Conservation (phyloP, 2,113 vertebrate genomes). For the Syrrhaptes paradoxus region DNA sequence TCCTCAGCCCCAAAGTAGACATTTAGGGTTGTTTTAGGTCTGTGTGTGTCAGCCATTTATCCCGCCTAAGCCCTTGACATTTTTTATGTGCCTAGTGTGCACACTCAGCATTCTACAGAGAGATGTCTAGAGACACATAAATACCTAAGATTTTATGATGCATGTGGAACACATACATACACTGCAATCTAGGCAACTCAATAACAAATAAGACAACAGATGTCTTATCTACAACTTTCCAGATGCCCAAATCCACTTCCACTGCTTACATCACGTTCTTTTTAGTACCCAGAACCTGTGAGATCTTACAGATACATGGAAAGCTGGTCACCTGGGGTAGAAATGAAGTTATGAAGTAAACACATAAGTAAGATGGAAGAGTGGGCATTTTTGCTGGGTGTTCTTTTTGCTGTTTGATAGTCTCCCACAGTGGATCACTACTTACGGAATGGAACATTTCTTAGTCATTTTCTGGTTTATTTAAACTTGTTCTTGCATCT, state of each 20-base stretch:
- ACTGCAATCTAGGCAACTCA: not conserved
- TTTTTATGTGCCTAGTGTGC: not conserved
- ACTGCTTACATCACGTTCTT: not conserved
- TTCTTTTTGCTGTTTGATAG: not conserved
- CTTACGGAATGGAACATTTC: not conserved
- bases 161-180: accelerated
- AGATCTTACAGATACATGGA: not conserved
- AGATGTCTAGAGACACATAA: not conserved
- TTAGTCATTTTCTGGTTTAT: not conserved
- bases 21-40: not conserved
- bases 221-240: not conserved
- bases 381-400: not conserved
- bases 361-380: not conserved
- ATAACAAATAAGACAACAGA: not conserved
- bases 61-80: not conserved
- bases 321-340: not conserved
- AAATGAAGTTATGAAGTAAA: not conserved
- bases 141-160: not conserved
- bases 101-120: not conserved
- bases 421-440: not conserved
- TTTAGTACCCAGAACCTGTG: not conserved
- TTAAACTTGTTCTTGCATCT: not conserved
- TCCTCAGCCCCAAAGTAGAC: not conserved
- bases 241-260: not conserved
- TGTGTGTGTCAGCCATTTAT: not conserved